A percentile compares a stretch with the other conserved stretches of the same genome.
phyloP scores from a whole-genome alignment of 2,888 invertebrate species.

The Cancer borealis region DNA sequence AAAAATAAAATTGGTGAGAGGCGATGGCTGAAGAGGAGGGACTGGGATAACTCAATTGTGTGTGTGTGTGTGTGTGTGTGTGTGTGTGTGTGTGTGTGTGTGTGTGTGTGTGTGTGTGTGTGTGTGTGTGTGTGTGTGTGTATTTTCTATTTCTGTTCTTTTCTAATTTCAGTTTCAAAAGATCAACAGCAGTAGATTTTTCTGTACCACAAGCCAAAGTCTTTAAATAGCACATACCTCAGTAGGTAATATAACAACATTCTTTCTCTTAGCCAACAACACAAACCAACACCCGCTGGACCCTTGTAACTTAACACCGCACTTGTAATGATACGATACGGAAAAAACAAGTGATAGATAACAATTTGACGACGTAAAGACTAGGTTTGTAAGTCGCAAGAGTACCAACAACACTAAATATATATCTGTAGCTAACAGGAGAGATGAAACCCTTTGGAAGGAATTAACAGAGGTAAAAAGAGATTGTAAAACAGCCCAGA shows the following conservation, averaged over 20 bases:
- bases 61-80: slow-evolving; percentile 11
- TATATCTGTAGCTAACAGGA: background rate
- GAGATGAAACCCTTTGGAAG: background rate
- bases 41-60: background rate
- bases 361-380: background rate
- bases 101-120: slow-evolving; percentile 20
- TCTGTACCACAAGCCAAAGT: no score
- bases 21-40: background rate
- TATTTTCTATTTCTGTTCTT: background rate
- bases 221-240: no score
- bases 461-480: background rate
- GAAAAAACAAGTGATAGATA: background rate
- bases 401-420: background rate
- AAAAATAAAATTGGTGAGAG: background rate
- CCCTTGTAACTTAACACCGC: background rate
- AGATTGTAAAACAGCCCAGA: background rate
- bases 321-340: background rate
- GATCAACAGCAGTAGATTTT: no score
- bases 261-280: no score
- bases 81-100: slow-evolving; percentile 1
- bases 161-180: no score
- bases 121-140: slow-evolving; percentile 12
- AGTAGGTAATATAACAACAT: no score
- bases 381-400: background rate
- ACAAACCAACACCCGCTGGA: no score